Base-by-base conservation (phyloP, 2,888 invertebrate species). In the Netelia melanura region DNA sequence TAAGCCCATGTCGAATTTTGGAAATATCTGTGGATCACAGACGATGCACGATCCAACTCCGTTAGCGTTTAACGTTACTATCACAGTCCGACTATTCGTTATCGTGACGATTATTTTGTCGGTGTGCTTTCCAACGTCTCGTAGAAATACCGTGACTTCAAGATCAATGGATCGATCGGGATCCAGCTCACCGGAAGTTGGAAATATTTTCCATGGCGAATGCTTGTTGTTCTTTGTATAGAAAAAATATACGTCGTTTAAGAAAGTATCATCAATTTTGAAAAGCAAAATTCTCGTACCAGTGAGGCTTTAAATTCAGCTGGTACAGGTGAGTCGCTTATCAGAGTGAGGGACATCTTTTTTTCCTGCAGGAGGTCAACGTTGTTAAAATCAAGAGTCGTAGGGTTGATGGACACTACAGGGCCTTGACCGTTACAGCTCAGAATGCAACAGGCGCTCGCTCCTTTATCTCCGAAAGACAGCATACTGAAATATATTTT, bases 291-390 rank as follows among this genome's bases (percentile, higher is more conserved):
- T 48, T 65, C n/a, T 5, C 3, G 44, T 85, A 92, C 92, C 94
- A 96, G 91, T 64, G 93, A 92, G 1, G 95, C 94, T 74, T 93
- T 94, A 88, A 95, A 96, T 86, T 94, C 92, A 0, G 97, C 96
- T 67, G 94, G 91, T 58, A 97, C 96, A 0, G 97, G 97, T 0
- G 97, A 96, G 90, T 97, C 96, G 89, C 97, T 97, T 79, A 95
- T 95, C 0, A 97, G 91, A 0, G 94, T 94, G 0, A 97, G 91
- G 0, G 89, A 90, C 93, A 95, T 95, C 1, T 94, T 93, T 48
- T 94, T 93, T 81, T 93, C 94, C 14, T 93, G 93, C 25, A 97
- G 93, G 38, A 97, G 94, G 70, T 95, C 94, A 0, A 96, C 94
- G 86, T 95, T 94, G 0, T 96, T 96, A 95, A 96, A 97, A 91